Conservation (phyloP, 2,888 invertebrate genomes). For the Coelopa pilipes region DNA sequence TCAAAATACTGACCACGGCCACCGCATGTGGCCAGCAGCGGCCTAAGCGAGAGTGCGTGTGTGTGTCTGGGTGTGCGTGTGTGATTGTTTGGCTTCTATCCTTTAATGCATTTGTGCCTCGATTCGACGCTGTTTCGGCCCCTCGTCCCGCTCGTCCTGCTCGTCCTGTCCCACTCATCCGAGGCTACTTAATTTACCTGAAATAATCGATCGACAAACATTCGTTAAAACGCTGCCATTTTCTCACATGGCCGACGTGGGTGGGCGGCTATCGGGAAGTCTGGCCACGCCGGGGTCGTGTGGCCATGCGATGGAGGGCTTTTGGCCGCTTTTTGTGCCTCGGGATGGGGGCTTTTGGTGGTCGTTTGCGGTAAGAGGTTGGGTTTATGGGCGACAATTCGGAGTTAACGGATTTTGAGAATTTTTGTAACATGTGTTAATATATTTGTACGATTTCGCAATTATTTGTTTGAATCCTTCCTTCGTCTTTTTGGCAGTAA, state of each 20-base stretch:
- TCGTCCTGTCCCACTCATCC: slow-evolving; percentile 19
- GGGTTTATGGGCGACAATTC: no score
- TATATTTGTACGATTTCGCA: no score
- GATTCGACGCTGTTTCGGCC: slow-evolving; percentile 1
- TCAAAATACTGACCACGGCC: slow-evolving; percentile 60
- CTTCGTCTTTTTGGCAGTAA: no score
- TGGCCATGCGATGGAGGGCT: not conserved
- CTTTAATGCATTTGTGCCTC: slow-evolving; percentile 56
- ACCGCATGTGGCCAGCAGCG: slow-evolving; percentile 34
- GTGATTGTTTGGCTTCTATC: slow-evolving; percentile 50
- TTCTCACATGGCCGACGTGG: slow-evolving; percentile 46
- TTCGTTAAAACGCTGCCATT: slow-evolving; percentile 58
- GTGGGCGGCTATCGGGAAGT: no score
- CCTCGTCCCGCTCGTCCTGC: not conserved
- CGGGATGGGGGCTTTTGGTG: no score
- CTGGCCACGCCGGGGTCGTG: no score
- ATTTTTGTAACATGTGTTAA: no score
- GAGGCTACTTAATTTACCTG: slow-evolving; percentile 62
- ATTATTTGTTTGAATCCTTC: no score
- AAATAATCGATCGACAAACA: slow-evolving; percentile 62
- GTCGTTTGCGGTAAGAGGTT: no score
- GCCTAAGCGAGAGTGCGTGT: slow-evolving; percentile 35
- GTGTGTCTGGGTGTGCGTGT: slow-evolving; percentile 35
- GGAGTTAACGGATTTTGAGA: no score
- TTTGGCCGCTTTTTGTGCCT: not conserved